Conservation (phyloP, 2,113 vertebrate species). For the Elephantulus edwardii region DNA sequence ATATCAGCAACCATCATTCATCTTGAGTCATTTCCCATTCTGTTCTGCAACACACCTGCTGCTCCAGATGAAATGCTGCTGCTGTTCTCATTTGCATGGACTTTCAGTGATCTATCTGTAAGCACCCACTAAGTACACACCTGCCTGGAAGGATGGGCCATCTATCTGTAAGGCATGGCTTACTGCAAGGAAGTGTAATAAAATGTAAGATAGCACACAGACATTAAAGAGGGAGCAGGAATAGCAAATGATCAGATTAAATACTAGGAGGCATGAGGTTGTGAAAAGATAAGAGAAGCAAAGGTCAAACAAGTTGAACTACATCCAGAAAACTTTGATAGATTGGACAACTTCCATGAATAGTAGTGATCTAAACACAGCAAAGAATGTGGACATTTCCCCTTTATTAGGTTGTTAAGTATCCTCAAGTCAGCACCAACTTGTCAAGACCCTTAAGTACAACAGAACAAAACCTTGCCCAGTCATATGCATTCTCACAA, state of each 20-base stretch:
- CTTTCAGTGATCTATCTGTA: slow-evolving; percentile 69
- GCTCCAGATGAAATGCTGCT: slow-evolving; percentile 39
- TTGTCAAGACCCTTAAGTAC: too few species aligned
- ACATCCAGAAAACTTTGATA: slow-evolving; percentile 9
- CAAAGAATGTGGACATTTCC: too few species aligned
- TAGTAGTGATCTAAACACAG: not conserved
- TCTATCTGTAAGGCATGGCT: slow-evolving; percentile 41
- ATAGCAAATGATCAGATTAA: slow-evolving; percentile 14
- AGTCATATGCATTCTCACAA: too few species aligned
- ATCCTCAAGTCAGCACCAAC: too few species aligned
- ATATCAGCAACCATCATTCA: slow-evolving; percentile 65
- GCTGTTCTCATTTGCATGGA: slow-evolving; percentile 71
- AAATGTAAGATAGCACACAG: slow-evolving; percentile 15
- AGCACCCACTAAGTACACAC: slow-evolving; percentile 47
- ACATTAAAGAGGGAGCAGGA: slow-evolving; percentile 29
- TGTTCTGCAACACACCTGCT: slow-evolving; percentile 63
- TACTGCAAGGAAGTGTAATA: slow-evolving; percentile 17
- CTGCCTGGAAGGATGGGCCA: slow-evolving; percentile 38
- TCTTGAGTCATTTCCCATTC: slow-evolving; percentile 28
- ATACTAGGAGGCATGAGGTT: not conserved
- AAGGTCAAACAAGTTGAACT: slow-evolving; percentile 35
- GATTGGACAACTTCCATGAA: not conserved
- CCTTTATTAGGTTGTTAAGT: too few species aligned
- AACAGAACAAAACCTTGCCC: too few species aligned
- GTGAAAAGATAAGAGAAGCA: slow-evolving; percentile 37